A percentile compares a stretch with the other conserved stretches of the same genome.
These are phyloP conservation scores for Eucidaris tribuloides DNA, from an alignment of 35 echinoderm and acorn worm species.

Conservation along the genomic window DNA sequence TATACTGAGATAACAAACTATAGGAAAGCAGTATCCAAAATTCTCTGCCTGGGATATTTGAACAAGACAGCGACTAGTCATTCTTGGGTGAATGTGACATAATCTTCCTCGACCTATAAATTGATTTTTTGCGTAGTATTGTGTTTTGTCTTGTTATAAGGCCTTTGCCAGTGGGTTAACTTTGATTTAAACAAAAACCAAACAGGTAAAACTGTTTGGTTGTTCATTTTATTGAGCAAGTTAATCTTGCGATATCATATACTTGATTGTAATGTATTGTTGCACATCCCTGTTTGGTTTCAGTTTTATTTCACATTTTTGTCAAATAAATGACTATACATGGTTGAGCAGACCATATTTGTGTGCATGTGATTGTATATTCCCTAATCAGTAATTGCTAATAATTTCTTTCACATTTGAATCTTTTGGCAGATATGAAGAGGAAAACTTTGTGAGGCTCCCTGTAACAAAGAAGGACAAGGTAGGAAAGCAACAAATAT, in stretches of 20 bases:
- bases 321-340: background rate
- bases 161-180: no score
- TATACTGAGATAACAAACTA: no score
- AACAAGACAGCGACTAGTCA: no score
- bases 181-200: no score
- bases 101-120: no score
- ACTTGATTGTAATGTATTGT: background rate
- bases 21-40: no score
- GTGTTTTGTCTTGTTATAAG: no score
- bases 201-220: no score
- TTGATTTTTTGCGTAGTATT: no score
- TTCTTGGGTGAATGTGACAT: no score
- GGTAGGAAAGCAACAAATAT: slow-evolving; percentile 49
- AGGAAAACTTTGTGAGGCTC: slow-evolving; percentile 71
- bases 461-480: slow-evolving; percentile 80
- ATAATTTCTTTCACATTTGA: background rate
- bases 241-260: background rate
- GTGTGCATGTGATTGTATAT: background rate
- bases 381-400: background rate
- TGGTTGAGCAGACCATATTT: background rate
- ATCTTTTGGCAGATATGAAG: slow-evolving; percentile 60
- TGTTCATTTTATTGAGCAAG: background rate
- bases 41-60: no score
- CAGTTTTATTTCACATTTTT: background rate
- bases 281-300: background rate